Evolutionary conservation across 2,888 invertebrate species (phyloP).

Genomic region (Acanthosoma haemorrhoidale): DNA sequence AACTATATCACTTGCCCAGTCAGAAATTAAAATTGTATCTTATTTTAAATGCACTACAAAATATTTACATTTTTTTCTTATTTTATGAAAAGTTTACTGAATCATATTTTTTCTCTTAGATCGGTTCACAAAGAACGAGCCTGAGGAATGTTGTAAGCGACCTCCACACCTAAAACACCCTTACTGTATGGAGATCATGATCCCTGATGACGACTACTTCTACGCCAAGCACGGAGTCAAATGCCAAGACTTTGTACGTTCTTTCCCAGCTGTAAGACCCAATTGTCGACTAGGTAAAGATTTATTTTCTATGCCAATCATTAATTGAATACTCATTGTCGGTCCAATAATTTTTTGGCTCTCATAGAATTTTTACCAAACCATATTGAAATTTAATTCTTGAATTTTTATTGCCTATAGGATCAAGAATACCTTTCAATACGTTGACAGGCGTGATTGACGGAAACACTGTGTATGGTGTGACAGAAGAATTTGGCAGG

Average conservation of each 20-base stretch:
- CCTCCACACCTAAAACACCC: conserved; percentile 79
- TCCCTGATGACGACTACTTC: conserved; percentile 88
- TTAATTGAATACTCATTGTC: background rate
- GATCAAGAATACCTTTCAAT: conserved; percentile 80
- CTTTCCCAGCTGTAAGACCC: conserved; percentile 79
- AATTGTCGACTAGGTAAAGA: conserved; percentile 75
- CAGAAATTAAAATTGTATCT: too few relatives aligned
- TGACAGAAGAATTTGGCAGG: conserved; percentile 70
- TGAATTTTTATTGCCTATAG: conserved; percentile 46
- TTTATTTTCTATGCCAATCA: background rate
- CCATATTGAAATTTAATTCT: background rate
- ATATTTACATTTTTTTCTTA: too few relatives aligned
- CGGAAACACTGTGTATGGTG: conserved; percentile 85
- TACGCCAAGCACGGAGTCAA: conserved; percentile 76
- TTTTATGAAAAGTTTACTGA: too few relatives aligned
- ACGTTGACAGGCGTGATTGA: conserved; percentile 81
- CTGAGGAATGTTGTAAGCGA: conserved; percentile 82
- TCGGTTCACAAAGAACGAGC: conserved; percentile 79
- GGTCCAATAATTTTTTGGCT: background rate
- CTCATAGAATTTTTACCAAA: background rate
- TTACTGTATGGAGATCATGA: conserved; percentile 81
- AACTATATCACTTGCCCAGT: too few relatives aligned
- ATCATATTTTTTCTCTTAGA: conserved; percentile 56
- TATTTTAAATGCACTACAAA: too few relatives aligned
- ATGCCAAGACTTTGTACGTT: conserved; percentile 85